These are phyloP conservation scores for Syrphus vitripennis DNA, from an alignment of 2,888 invertebrate species.

Conservation along the genomic window DNA sequence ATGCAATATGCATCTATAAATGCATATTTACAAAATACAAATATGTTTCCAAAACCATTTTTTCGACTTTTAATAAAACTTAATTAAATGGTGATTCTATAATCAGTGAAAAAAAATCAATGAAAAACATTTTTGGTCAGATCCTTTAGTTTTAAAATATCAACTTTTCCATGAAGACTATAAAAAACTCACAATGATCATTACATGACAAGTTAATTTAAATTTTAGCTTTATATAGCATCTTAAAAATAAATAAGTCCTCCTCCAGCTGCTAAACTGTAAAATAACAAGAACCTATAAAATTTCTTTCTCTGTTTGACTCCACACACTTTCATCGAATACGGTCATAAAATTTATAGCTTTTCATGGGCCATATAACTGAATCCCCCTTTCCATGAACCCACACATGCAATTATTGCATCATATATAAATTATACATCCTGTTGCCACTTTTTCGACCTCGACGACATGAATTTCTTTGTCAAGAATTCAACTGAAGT, in stretches of 20 bases:
- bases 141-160: too few species aligned
- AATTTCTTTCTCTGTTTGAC: background rate
- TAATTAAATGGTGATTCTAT: too few species aligned
- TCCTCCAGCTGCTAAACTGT: background rate
- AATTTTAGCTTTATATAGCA: background rate
- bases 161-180: too few species aligned
- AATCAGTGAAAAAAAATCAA: too few species aligned
- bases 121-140: too few species aligned
- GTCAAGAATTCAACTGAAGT: slow-evolving; percentile 1
- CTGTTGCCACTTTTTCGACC: slow-evolving; percentile 44
- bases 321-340: background rate
- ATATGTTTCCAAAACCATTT: too few species aligned
- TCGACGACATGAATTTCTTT: slow-evolving; percentile 54
- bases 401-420: slow-evolving; percentile 42
- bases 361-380: slow-evolving; percentile 10
- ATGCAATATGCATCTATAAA: too few species aligned
- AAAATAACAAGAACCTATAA: background rate
- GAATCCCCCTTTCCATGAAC: background rate
- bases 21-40: too few species aligned
- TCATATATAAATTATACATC: slow-evolving; percentile 38
- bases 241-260: slow-evolving; percentile 1
- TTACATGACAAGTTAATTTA: slow-evolving; percentile 24
- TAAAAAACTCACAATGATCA: background rate
- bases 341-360: slow-evolving; percentile 49
- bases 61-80: too few species aligned